Evolutionary conservation across 2,888 invertebrate species (phyloP).

Genomic region (Eremobia ochroleuca): DNA sequence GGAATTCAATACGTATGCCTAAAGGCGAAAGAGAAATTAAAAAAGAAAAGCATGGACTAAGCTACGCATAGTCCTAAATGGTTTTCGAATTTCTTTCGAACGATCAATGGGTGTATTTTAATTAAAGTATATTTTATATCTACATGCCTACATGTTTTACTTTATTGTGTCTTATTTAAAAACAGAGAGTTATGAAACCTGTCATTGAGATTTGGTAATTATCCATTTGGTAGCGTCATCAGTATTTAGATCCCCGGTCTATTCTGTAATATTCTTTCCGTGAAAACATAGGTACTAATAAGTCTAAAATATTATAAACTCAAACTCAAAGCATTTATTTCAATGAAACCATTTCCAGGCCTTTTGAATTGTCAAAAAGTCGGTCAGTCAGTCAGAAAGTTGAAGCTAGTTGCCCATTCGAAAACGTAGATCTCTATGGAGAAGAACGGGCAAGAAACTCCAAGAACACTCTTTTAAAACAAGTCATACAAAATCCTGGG

Average conservation of each 20-base stretch:
- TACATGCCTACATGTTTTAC: not conserved
- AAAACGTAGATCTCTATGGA: too few species aligned
- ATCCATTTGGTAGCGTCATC: not conserved
- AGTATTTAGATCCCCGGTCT: not conserved
- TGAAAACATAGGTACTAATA: not conserved
- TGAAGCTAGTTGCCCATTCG: too few species aligned
- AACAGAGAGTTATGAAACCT: not conserved
- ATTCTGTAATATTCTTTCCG: not conserved
- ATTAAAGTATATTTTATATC: constrained; percentile 14
- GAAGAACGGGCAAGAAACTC: not conserved
- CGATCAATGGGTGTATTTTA: constrained; percentile 3
- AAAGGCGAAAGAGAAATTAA: constrained; percentile 35
- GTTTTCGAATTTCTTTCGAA: constrained; percentile 24
- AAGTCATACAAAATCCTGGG: not conserved
- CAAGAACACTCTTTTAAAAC: not conserved
- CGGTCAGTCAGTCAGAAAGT: too few species aligned
- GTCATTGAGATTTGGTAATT: not conserved
- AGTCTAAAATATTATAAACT: too few species aligned
- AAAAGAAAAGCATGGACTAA: constrained; percentile 32
- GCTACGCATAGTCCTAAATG: constrained; percentile 22
- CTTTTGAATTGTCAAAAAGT: too few species aligned
- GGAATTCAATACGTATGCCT: constrained; percentile 46
- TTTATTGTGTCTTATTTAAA: not conserved
- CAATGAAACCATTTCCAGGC: too few species aligned
- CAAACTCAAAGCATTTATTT: too few species aligned